phyloP scores from a whole-genome alignment of 2,113 vertebrate genomes.

The Seriola aureovittata region DNA sequence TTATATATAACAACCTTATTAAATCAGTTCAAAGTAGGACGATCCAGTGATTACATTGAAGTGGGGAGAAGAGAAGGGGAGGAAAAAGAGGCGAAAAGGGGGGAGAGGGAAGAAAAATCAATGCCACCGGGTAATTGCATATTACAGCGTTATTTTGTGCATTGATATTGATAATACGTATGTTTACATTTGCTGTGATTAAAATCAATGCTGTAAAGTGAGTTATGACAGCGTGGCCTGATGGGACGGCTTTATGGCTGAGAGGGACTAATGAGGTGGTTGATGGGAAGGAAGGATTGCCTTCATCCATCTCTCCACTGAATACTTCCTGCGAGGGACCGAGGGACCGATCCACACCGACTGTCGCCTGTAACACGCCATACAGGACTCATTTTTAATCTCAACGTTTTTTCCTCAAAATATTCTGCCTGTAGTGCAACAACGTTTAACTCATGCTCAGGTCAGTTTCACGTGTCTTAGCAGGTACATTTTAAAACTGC shows the following conservation, averaged over 20 bases:
- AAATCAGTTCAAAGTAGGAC: constrained; percentile 88
- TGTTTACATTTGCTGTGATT: constrained; percentile 93
- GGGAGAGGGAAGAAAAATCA: constrained; percentile 86
- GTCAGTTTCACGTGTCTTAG: too few relatives aligned
- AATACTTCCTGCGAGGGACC: constrained; percentile 66
- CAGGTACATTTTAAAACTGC: background rate
- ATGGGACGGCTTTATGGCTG: constrained; percentile 85
- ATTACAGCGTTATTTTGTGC: constrained; percentile 94
- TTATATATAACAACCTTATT: constrained; percentile 91
- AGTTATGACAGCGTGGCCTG: constrained; percentile 85
- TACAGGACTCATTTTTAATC: background rate
- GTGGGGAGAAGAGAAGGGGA: constrained; percentile 37
- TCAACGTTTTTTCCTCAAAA: background rate
- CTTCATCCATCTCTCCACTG: constrained; percentile 81
- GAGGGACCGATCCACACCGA: constrained; percentile 23
- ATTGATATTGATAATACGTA: constrained; percentile 94
- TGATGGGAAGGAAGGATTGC: constrained; percentile 82
- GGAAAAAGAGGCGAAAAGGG: constrained; percentile 27
- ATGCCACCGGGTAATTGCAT: constrained; percentile 94
- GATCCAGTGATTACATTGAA: constrained; percentile 88
- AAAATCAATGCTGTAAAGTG: constrained; percentile 90
- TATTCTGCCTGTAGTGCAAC: background rate
- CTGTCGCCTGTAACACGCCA: background rate
- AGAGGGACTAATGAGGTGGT: constrained; percentile 85
- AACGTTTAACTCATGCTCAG: background rate